phyloP scores from a whole-genome alignment of 2,888 invertebrate species.

The Standfussiana lucernea region DNA sequence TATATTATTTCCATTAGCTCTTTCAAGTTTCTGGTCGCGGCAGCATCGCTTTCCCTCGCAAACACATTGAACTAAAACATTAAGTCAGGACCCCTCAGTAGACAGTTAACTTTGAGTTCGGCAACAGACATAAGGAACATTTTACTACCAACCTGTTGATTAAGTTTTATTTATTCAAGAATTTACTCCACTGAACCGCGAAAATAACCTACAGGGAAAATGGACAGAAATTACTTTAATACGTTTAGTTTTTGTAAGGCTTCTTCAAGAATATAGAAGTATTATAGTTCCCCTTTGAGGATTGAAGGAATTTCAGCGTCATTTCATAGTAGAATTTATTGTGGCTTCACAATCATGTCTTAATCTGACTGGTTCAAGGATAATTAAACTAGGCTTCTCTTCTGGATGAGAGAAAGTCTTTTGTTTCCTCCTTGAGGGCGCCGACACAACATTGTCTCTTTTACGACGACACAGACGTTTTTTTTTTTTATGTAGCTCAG shows the following conservation, averaged over 20 bases:
- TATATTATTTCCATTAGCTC: neutral
- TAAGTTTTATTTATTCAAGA: conserved; percentile 70
- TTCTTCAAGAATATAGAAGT: conserved; percentile 5
- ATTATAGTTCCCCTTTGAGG: neutral
- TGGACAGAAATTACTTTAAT: neutral
- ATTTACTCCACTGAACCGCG: conserved; percentile 9
- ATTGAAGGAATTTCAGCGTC: neutral
- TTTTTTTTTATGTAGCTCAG: neutral
- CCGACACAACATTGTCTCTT: neutral
- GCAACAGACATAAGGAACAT: conserved; percentile 22
- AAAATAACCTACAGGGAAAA: neutral
- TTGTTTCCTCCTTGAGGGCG: neutral
- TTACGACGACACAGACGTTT: neutral
- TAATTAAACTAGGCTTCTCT: neutral
- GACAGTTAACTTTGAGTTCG: conserved; percentile 6
- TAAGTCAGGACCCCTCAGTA: neutral
- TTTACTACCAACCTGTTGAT: conserved; percentile 68
- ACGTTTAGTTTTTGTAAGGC: conserved; percentile 20
- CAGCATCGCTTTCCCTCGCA: neutral
- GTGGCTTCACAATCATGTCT: neutral
- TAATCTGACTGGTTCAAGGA: neutral
- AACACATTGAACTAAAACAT: neutral
- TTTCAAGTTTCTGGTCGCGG: neutral
- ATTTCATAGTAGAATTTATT: conserved; percentile 11
- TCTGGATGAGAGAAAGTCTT: neutral